Evolutionary conservation across 2,113 vertebrate species (phyloP), one percentile per base, ranked within the genome.

Genomic region (Mesembrinibis cayennensis): DNA sequence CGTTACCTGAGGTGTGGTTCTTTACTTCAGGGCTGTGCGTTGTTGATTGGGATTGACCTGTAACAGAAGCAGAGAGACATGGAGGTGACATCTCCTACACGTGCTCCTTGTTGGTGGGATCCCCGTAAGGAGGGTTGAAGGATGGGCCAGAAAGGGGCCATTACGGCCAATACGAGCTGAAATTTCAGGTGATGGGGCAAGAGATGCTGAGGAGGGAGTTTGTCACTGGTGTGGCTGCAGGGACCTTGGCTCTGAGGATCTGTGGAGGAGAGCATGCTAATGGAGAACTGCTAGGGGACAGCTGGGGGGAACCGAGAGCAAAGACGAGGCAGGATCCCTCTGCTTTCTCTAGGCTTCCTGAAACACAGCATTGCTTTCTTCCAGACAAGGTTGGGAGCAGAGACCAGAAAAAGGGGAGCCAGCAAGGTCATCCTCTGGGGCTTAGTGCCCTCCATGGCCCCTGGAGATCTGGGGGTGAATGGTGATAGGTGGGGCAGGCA

Each of bases 1-100:
- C 3, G 0, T 95, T 95, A 97, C 94, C 96, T 97, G 97, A 67
- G 86, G 27, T 82, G 4, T 53, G 56, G 61, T 44, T 82, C 91
- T 80, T 66, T 19, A n/a, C 77, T 61, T 84, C 91, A 40, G 87
- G 52, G 77, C 76, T 65, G 11, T 5, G 17, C 10, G 61, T 6
- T 47, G 61, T 52, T 29, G 83, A 11, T 22, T 79, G 94, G 38
- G 89, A 5, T 40, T 45, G 73, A 87, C 70, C 97, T 97, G 93
- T 25, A 95, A 95, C 52, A 76, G 19, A 88, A 95, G 42, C 69
- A 91, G 77, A 93, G 85, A 79, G 69, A 70, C 40, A 34, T 0
- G 1, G 53, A 83, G 58, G 66, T 83, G 85, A 83, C 17, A 0
- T 65, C 29, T 89, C 47, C 58, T 44, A 22, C 18, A 2, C 0